Percentiles rank a stretch among this genome's conserved stretches.
Conservation (phyloP, 2,113 vertebrate genomes). For the Corythoichthys haematopterus region DNA sequence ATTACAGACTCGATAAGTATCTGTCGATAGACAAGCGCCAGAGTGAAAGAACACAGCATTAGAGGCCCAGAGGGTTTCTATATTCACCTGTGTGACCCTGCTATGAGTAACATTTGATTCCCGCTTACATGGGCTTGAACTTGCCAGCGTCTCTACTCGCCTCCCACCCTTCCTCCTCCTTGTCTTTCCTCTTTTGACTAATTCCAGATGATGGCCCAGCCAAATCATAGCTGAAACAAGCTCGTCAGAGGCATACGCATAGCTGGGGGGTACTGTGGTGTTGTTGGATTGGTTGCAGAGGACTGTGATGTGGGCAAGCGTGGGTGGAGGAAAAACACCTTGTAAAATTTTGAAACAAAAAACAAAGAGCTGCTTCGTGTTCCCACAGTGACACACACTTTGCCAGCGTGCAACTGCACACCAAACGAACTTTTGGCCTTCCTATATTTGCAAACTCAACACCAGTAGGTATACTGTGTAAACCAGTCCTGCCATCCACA, state of each 20-base stretch:
- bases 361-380: background rate
- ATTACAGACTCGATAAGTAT: constrained; percentile 51
- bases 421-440: background rate
- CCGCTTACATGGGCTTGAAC: constrained; percentile 28
- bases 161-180: constrained; percentile 3
- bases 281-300: constrained; percentile 38
- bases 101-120: constrained; percentile 22
- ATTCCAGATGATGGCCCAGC: constrained; percentile 24
- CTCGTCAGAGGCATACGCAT: constrained; percentile 29
- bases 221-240: constrained; percentile 26
- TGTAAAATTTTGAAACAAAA: constrained; percentile 19
- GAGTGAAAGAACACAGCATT: constrained; percentile 11
- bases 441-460: background rate
- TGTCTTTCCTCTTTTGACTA: constrained; percentile 27
- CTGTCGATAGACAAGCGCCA: constrained; percentile 13
- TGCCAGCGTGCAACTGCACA: background rate
- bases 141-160: constrained; percentile 15
- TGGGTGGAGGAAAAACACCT: constrained; percentile 38
- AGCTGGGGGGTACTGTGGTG: constrained; percentile 29
- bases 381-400: constrained; percentile 13
- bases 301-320: constrained; percentile 20
- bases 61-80: background rate
- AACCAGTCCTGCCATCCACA: background rate
- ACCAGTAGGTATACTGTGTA: background rate
- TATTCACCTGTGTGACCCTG: background rate